Evolutionary conservation across 2,797 vertebrate genomes (phyloP), one percentile per base, ranked within the genome.

Genomic region (Dromococcyx pavoninus): DNA sequence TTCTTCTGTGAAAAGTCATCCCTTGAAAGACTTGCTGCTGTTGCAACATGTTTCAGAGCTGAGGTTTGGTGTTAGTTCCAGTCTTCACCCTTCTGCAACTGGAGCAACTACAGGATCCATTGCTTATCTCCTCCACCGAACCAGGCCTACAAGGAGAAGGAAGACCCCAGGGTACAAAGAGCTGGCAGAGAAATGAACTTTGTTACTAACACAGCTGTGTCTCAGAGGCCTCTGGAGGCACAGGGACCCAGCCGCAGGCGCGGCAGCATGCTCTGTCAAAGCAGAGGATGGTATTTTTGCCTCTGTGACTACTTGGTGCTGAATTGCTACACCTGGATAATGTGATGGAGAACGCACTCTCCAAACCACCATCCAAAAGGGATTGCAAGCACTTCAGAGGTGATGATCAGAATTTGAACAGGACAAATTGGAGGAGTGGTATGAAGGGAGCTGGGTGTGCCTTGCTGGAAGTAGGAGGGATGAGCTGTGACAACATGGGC

Each of bases 271-370:
- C 33, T n/a, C 48, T 54, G 57, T 50, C 50, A 53, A 79, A 67
- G n/a, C 64, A 46, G 35, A 77, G 18, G 33, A 9, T 56, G 56
- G 13, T 16, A 12, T 54, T 41, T 70, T 70, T 33, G 73, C 70
- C 67, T 67, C n/a, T 43, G 11, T 30, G 53, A 25, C 41, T 10
- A 11, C 60, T 32, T 3, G 0, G 28, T 3, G 23, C 12, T 51
- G 71, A 79, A 44, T 1, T 30, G 25, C 44, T 69, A 43, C 48
- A 1, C 24, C 41, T 37, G 74, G 12, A 11, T 13, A 19, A 8
- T 3, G 33, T 0, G 15, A 51, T 33, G 43, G 30, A 50, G 8
- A 46, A 16, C 1, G 1, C 23, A 15, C 0, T 0, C 28, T 4
- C 11, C 44, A 27, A 70, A 70, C 27, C 1, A 39, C 16, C 24